Base-by-base conservation (phyloP, 1,140 invertebrate species). In the Ips nitidus region DNA sequence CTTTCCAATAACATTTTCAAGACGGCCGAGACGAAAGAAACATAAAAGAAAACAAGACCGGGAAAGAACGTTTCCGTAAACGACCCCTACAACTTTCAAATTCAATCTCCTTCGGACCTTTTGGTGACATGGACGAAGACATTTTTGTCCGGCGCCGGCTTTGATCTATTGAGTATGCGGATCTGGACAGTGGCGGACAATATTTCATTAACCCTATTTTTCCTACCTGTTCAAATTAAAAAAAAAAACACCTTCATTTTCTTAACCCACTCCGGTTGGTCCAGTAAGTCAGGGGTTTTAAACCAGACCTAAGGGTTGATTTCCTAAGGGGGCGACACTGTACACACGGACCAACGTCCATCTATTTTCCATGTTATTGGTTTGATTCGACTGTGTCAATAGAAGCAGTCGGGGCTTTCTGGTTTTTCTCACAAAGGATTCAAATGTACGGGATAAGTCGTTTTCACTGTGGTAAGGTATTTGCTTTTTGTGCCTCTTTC, bases 351-450 rank as follows among this genome's bases (percentile, higher is more conserved):
- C 64, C 55, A n/a, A 62, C 76, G 75, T 76, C 75, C 77, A 78
- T 77, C 74, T 77, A 78, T 77, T 78, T 78, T 78, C 77, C 77
- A 77, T 78, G 75, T 76, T 78, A 77, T 78, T 78, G 77, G 75
- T 78, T 78, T 77, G 75, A 78, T 76, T 76, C 69, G 66, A 59
- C 61, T 72, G 69, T 76, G 76, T 76, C 75, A 75, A 76, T 75
- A 75, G 70, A 71, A 47, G 7, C 40, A 22, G 7, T 58, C 52
- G 52, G 52, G 45, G 61, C 61, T 63, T 63, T 45, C 55, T 56
- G 64, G 53, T 58, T 63, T 66, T 56, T 57, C 52, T 66, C 64
- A 66, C 64, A 66, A 66, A 66, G 39, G 64, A 66, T 57, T 57
- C 64, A 58, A 66, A 66, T 57, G 55, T n/a, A 56, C 42, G 64